phyloP scores from a whole-genome alignment of 2,888 invertebrate species.

The Tupiocoris notatus region DNA sequence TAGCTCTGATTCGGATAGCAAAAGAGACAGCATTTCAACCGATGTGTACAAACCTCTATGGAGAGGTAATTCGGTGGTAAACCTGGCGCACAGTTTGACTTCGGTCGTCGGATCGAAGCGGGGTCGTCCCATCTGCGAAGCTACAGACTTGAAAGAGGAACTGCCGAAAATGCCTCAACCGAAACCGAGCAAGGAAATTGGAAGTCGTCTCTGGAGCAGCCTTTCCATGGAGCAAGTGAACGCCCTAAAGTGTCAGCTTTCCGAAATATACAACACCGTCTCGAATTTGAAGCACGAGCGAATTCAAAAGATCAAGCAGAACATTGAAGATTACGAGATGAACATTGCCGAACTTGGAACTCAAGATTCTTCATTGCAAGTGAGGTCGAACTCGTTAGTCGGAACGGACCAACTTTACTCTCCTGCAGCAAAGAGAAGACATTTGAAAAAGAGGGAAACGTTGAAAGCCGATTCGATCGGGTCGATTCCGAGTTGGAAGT shows the following conservation, averaged over 20 bases:
- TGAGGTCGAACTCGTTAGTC: slow-evolving; percentile 56
- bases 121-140: slow-evolving; percentile 50
- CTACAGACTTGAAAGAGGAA: slow-evolving; percentile 41
- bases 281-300: slow-evolving; percentile 50
- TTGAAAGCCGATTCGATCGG: slow-evolving; percentile 62
- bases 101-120: slow-evolving; percentile 50
- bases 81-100: slow-evolving; percentile 65
- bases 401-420: slow-evolving; percentile 52
- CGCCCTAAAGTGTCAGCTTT: slow-evolving; percentile 73
- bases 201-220: slow-evolving; percentile 77
- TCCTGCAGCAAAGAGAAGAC: slow-evolving; percentile 52
- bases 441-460: slow-evolving; percentile 55
- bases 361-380: slow-evolving; percentile 53
- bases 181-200: slow-evolving; percentile 59
- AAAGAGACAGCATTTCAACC: slow-evolving; percentile 55
- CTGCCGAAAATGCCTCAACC: slow-evolving; percentile 3
- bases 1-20: slow-evolving; percentile 58
- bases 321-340: slow-evolving; percentile 61
- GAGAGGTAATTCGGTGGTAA: slow-evolving; percentile 79
- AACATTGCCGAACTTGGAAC: slow-evolving; percentile 57
- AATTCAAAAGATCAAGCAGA: slow-evolving; percentile 49
- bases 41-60: slow-evolving; percentile 78
- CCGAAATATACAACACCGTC: slow-evolving; percentile 73
- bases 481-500: slow-evolving; percentile 54
- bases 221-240: slow-evolving; percentile 80